Conservation (phyloP, 2,888 invertebrate species). For the Oscheius onirici region DNA sequence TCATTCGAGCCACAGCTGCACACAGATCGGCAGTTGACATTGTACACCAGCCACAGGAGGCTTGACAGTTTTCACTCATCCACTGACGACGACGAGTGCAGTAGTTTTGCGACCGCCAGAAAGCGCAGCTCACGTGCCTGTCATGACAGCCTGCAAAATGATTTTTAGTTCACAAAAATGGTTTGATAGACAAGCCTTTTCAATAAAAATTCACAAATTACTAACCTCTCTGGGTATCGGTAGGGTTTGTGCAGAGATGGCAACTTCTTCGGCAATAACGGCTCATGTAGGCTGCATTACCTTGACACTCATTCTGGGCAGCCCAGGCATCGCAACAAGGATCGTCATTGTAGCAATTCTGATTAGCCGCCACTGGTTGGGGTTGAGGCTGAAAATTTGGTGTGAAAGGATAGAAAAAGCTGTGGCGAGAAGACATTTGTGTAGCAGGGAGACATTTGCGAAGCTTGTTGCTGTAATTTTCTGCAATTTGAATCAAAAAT, state of each 20-base stretch:
- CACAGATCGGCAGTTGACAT: constrained; percentile 57
- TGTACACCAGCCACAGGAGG: constrained; percentile 66
- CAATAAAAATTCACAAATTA: not conserved
- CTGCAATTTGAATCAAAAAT: too few species aligned
- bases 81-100: constrained; percentile 67
- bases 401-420: not conserved
- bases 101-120: constrained; percentile 65
- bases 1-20: constrained; percentile 61
- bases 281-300: constrained; percentile 65
- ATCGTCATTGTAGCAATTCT: constrained; percentile 68
- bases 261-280: constrained; percentile 68
- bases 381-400: constrained; percentile 26
- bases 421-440: not conserved
- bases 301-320: constrained; percentile 56
- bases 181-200: not conserved
- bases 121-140: constrained; percentile 66
- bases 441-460: not conserved
- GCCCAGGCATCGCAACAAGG: constrained; percentile 69
- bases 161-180: not conserved
- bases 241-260: constrained; percentile 53
- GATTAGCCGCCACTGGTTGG: not conserved
- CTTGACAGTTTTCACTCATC: constrained; percentile 64
- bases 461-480: too few species aligned
- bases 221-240: constrained; percentile 46
- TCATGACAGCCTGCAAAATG: constrained; percentile 62